These are phyloP conservation scores for Patella pellucida DNA, from an alignment of 2,888 invertebrate species.

Conservation along the genomic window DNA sequence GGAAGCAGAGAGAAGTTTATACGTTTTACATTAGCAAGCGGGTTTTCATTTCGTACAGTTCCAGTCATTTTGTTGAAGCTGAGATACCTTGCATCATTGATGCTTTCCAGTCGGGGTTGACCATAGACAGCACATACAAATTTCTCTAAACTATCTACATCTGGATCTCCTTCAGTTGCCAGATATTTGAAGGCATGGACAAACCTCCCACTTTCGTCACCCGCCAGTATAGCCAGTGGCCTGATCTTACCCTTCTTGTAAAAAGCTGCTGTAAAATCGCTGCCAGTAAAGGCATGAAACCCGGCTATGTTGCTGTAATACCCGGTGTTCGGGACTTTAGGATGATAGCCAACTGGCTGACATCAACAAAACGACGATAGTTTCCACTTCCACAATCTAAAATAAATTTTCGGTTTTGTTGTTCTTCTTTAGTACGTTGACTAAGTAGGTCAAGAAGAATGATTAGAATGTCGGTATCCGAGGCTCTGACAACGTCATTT, in stretches of 20 bases:
- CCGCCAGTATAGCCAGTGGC: too few relatives aligned
- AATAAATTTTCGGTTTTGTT: background rate
- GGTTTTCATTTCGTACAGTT: too few relatives aligned
- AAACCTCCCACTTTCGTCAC: background rate
- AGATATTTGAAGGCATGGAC: background rate
- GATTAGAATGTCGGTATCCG: conserved; percentile 26
- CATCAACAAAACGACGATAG: background rate
- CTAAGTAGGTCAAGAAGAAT: conserved; percentile 19
- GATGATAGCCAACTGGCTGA: background rate
- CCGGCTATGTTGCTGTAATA: background rate
- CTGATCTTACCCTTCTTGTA: background rate
- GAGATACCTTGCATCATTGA: background rate
- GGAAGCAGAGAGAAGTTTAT: too few relatives aligned
- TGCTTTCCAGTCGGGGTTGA: background rate
- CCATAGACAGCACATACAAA: background rate
- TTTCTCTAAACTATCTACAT: background rate
- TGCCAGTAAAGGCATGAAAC: background rate
- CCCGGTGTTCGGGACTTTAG: background rate
- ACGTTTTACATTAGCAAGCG: too few relatives aligned
- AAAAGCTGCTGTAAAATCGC: background rate
- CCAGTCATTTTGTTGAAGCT: too few relatives aligned
- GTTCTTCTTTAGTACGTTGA: background rate
- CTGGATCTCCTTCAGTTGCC: background rate
- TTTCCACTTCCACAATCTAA: background rate
- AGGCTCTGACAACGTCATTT: background rate